Percentiles rank a stretch among this genome's conserved stretches.
phyloP scores from a whole-genome alignment of 2,113 vertebrate species.

The Bujurquina vittata region DNA sequence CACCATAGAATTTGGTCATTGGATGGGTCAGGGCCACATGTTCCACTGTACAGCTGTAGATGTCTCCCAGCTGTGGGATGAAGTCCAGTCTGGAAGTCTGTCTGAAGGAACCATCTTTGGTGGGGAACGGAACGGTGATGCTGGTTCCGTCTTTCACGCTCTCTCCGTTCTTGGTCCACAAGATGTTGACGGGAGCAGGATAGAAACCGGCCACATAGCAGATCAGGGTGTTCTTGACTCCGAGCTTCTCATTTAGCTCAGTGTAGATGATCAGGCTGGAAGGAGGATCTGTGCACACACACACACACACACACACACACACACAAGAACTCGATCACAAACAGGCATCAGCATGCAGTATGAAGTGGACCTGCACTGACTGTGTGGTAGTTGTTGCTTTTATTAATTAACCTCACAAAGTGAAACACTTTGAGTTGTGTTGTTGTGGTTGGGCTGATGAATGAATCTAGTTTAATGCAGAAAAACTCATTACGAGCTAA shows the following conservation, averaged over 20 bases:
- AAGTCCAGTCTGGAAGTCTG: conserved; percentile 79
- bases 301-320: no score
- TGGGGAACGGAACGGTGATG: conserved; percentile 65
- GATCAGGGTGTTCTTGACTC: conserved; percentile 74
- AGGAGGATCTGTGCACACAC: conserved; percentile 67
- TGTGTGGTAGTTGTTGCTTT: no score
- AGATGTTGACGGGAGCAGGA: conserved; percentile 76
- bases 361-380: no score
- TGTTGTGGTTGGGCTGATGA: no score
- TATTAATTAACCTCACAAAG: no score
- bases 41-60: conserved; percentile 78
- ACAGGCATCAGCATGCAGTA: background rate
- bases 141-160: conserved; percentile 53
- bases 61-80: conserved; percentile 73
- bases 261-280: conserved; percentile 63
- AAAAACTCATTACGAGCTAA: no score
- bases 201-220: conserved; percentile 78
- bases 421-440: no score
- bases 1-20: conserved; percentile 73
- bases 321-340: accelerated
- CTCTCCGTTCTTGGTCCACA: conserved; percentile 77
- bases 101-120: conserved; percentile 69
- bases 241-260: background rate
- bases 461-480: no score
- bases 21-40: conserved; percentile 56